Evolutionary conservation across 2,797 vertebrate species (phyloP), one percentile per base, ranked within the genome.

Genomic region (Rhynchonycteris naso): DNA sequence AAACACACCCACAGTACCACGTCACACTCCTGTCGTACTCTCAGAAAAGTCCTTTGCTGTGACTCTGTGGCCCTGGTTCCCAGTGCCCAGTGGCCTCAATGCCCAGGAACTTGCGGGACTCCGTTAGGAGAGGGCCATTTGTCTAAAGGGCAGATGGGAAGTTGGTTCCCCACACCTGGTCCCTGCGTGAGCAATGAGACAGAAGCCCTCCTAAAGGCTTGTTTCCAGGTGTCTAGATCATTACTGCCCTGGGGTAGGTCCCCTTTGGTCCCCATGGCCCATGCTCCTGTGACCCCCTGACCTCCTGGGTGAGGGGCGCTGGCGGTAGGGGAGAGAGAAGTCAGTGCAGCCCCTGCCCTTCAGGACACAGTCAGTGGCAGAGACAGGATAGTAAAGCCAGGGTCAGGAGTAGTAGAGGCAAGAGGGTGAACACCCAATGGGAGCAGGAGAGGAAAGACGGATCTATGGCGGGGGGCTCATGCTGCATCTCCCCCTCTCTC

Each of bases 21-120:
- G 6, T 63, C 33, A 19, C 33, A 21, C 33, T 14, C 14, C 35
- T 21, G 3, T 43, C 21, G 0, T 7, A 4, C 30, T 63, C 71
- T 47, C 33, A 54, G 72, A 35, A 33, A 14, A 72, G 43, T 68
- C 24, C 65, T 10, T 3, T 0, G 4, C 65, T 21, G 43, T 56
- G 52, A 47, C 52, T 4, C 5, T 28, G 38, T 12, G 19, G 56
- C 50, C 76, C 56, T 30, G 71, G 63, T 28, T 82, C 69, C 90
- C 59, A 2, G n/a, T 1, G 4, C 2, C 33, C 28, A n/a, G 38
- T 35, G n/a, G 35, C 50, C 26, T 81, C 0, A 0, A 7, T 61
- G 52, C 88, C 38, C 5, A 0, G 5, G 9, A 38, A 52, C 72
- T 26, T 12, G 0, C 18, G 30, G 58, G 10, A 10, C 38, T 52